Evolutionary conservation across 2,888 invertebrate species (phyloP), one percentile per base, ranked within the genome.

Genomic region (Lasioglossum calceatum): DNA sequence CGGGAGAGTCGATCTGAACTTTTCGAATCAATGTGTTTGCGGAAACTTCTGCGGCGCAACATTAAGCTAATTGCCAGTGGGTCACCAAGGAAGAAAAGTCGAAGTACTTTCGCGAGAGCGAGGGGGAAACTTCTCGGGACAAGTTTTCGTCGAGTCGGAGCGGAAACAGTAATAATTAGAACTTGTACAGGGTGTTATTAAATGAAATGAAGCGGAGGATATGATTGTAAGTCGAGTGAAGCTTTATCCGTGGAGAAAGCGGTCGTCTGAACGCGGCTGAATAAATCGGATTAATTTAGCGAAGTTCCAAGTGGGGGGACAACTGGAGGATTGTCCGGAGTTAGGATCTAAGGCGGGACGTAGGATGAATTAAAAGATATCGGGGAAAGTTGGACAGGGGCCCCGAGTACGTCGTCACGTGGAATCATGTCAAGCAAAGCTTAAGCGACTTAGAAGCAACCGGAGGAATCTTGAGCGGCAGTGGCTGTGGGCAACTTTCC

Each of bases 271-370:
- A 70, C 23, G n/a, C 39, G 39, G 50, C 39, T 32, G 61, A 58
- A 61, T 71, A 84, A 81, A 84, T 72, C 72, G 50, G 76, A 84
- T 81, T 84, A 84, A 81, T 84, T 84, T 42, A n/a, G n/a, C 8
- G 64, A 72, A 81, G 72, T 72, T 80, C 44, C 27, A 0, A 12
- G 23, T 19, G 36, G n/a, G 72, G 39, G 27, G 19, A 76, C 16
- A 19, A 54, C 12, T 16, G 4, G 74, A 10, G 39, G 44, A n/a
- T 4, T 4, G 61, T 8, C 16, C 7, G 39, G 77, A 74, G 44
- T 77, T 77, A 39, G 47, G 10, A n/a, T 19, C 64, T n/a, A 14
- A 73, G 84, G 81, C 50, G 61, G 42, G 3, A 32, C 54, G 1
- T 50, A 67, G 61, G 81, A 16, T 73, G 77, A 81, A 82, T 77